These are phyloP conservation scores for Ooceraea biroi DNA, from an alignment of 1,140 invertebrate genomes.

Conservation along the genomic window DNA sequence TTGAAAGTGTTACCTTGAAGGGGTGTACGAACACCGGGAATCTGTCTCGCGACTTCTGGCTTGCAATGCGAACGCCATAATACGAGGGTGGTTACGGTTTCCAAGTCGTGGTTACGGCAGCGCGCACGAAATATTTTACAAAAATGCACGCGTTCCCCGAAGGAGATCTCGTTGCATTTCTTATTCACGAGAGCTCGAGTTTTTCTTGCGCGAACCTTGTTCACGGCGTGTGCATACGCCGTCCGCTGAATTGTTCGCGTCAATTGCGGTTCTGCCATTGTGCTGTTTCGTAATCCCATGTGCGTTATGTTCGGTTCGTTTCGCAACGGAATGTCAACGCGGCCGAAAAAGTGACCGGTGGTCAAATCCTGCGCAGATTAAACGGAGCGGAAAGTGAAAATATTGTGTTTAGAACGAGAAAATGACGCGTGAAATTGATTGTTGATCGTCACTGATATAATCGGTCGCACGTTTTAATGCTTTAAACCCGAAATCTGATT, in stretches of 20 bases:
- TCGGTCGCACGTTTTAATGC: conserved; percentile 13
- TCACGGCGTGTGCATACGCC: background rate
- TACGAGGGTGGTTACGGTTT: conserved; percentile 63
- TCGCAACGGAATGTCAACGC: conserved; percentile 21
- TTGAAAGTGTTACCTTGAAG: background rate
- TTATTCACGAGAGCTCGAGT: conserved; percentile 70
- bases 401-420: conserved; percentile 41
- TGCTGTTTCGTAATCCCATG: background rate
- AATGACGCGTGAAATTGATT: conserved; percentile 6
- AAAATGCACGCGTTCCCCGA: conserved; percentile 67
- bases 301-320: conserved; percentile 51
- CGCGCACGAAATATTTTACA: conserved; percentile 72
- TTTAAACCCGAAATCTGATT: background rate
- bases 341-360: conserved; percentile 30
- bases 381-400: conserved; percentile 38
- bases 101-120: conserved; percentile 41
- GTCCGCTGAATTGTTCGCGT: background rate
- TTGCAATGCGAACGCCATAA: conserved; percentile 33
- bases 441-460: background rate
- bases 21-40: conserved; percentile 25
- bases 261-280: conserved; percentile 48
- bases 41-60: conserved; percentile 49
- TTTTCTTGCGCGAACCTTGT: background rate
- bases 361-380: conserved; percentile 10
- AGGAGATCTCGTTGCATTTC: conserved; percentile 59